A percentile compares a stretch with the other conserved stretches of the same genome.
Evolutionary conservation across 2,113 vertebrate species (phyloP).

Genomic region (Zosterops lateralis): DNA sequence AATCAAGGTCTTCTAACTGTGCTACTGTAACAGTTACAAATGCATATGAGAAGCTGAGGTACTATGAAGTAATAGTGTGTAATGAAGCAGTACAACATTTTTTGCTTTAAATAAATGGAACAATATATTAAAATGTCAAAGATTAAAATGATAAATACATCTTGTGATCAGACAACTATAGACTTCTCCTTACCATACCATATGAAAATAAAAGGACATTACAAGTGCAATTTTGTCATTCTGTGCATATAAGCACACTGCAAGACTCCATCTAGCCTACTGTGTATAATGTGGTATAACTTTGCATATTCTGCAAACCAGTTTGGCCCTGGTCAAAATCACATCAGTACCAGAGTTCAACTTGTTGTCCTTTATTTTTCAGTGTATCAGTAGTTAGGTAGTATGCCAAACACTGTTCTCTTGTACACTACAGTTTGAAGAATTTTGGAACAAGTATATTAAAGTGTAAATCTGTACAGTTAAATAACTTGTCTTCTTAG

Average conservation of each 20-base stretch:
- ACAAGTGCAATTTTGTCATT: not conserved
- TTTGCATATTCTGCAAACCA: not conserved
- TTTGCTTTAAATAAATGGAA: not conserved
- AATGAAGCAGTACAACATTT: not conserved
- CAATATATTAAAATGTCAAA: not conserved
- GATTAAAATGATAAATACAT: not conserved
- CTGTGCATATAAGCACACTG: not conserved
- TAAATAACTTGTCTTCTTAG: not conserved
- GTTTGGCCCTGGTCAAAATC: not conserved
- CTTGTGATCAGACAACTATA: not conserved
- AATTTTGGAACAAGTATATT: not conserved
- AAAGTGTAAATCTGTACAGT: not conserved
- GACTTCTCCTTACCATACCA: not conserved
- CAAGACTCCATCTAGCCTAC: not conserved
- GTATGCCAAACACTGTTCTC: not conserved
- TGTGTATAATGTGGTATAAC: not conserved
- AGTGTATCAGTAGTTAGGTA: not conserved
- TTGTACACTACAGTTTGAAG: not conserved
- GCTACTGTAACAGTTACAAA: not conserved
- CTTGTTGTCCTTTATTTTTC: not conserved
- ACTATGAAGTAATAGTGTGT: not conserved
- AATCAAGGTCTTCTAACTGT: not conserved
- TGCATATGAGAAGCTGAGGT: not conserved
- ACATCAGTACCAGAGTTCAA: not conserved
- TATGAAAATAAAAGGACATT: not conserved